Evolutionary conservation across 2,113 vertebrate species (phyloP), one percentile per base, ranked within the genome.

Genomic region (Sapayoa aenigma): DNA sequence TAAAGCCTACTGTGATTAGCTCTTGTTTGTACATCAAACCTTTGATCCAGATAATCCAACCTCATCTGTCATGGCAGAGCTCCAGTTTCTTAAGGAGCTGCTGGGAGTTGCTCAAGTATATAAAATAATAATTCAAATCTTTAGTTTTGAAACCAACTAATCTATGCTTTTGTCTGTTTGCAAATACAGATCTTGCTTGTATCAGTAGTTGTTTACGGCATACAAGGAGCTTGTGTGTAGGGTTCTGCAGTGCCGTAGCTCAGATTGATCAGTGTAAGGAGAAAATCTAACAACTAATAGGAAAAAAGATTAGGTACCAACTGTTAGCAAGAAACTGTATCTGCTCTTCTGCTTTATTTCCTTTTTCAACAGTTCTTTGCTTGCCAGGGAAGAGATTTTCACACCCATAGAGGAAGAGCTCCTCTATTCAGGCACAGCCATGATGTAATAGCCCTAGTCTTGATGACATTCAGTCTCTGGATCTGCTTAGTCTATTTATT

Each of bases 191-290:
- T 76, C 6, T 2, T 50, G 44, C n/a, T 84, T 88, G 6, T 69
- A 15, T 44, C 4, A n/a, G 16, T 19, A 49, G 13, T 30, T 58
- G 28, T 33, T 78, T 30, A 63, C 41, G 63, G 60, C 14, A 12
- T 37, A 23, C 0, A 0, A 35, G 41, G 14, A 83, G 22, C 39
- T 76, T 55, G 39, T 19, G 22, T 49, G 27, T 75, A 23, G 44
- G 42, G 31, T 62, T 81, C 74, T 42, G 33, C 30, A 28, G 50
- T 35, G 19, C 6, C 13, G 3, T 78, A 39, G 27, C 24, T 80
- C 25, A 55, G 53, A n/a, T 8, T 68, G 30, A 35, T 52, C 28
- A 46, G 58, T 35, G 72, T 22, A 47, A 72, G 39, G 37, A 71
- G 35, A 82, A 75, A 59, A 41, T n/a, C 44, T 21, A 73, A 65